Evolutionary conservation across 1,140 invertebrate species (phyloP), one percentile per base, ranked within the genome.

Genomic region (Atopsyche davidsoni): DNA sequence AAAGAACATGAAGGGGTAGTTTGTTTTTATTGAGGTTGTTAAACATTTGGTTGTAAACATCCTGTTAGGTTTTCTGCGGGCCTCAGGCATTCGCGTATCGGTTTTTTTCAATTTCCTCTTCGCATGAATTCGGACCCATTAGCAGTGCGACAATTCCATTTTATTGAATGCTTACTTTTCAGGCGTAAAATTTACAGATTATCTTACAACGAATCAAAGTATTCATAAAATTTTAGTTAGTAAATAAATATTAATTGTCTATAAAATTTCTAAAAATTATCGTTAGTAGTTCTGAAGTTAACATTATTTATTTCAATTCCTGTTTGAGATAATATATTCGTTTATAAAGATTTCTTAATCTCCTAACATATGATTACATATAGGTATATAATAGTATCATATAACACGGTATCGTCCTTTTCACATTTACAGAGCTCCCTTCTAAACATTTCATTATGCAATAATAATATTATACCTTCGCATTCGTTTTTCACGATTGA

Each of bases 221-320:
- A 28, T 7, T 7, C 24, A 16, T 31, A 18, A 10, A 32, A 32
- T 16, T 13, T 32, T 16, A 14, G n/a, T 32, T 31, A 21, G 28
- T 44, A 44, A 44, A 44, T 44, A 44, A 44, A 32, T 32, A 21
- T n/a, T 31, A 44, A 32, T 34, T n/a, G n/a, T 28, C 25, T 47
- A 57, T 39, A 49, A 47, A 52, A 46, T 46, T 38, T 49, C 49
- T 52, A 52, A 34, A 47, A 55, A 50, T 51, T 46, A 52, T 45
- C 24, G 35, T 43, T 45, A 51, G 45, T 51, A 45, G 32, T 44
- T 52, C 43, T 57, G 47, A 45, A 53, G 45, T 53, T 54, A 51
- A 44, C 51, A 53, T 51, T 57, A 51, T 57, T 50, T 46, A 46
- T 48, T 46, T 58, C 51, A 58, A 54, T 58, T 58, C 51, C 51